A percentile compares a stretch with the other conserved stretches of the same genome.
These are phyloP conservation scores for Coelopa frigida DNA, from an alignment of 1,140 invertebrate genomes.

Conservation along the genomic window DNA sequence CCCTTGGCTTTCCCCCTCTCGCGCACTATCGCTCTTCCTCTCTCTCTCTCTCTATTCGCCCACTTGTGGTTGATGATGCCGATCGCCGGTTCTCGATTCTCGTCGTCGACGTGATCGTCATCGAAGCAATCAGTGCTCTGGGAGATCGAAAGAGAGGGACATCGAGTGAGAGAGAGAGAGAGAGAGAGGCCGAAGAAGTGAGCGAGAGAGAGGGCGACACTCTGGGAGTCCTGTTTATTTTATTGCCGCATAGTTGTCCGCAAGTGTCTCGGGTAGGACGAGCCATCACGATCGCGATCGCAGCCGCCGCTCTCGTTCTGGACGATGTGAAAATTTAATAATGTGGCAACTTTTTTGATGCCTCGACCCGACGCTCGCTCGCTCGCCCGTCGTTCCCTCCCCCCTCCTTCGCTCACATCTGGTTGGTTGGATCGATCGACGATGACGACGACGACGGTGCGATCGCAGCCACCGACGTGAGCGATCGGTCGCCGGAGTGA, in stretches of 20 bases:
- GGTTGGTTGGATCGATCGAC: no score
- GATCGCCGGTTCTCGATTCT: neutral
- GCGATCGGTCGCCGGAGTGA: conserved; percentile 3
- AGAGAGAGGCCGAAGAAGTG: no score
- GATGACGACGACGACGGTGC: neutral
- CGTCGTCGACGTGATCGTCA: no score
- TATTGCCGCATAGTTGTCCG: conserved; percentile 7
- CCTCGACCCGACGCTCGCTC: no score
- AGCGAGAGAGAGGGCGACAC: no score
- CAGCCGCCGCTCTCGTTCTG: neutral
- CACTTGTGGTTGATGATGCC: neutral
- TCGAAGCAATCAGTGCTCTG: no score
- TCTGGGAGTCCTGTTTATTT: conserved; percentile 8
- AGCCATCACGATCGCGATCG: neutral
- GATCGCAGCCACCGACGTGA: conserved; percentile 4
- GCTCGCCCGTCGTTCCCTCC: no score
- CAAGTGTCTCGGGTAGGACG: neutral
- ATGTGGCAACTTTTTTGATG: conserved; percentile 11
- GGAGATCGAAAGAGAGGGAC: no score
- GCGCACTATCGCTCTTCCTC: neutral
- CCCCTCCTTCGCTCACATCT: no score
- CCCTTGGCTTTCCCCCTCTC: neutral
- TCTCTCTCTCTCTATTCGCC: neutral
- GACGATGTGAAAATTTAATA: conserved; percentile 10
- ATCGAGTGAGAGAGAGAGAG: no score